These are phyloP conservation scores for Cyphomyrus plagiostoma DNA, from an alignment of 2,113 vertebrate genomes.

Conservation along the genomic window DNA sequence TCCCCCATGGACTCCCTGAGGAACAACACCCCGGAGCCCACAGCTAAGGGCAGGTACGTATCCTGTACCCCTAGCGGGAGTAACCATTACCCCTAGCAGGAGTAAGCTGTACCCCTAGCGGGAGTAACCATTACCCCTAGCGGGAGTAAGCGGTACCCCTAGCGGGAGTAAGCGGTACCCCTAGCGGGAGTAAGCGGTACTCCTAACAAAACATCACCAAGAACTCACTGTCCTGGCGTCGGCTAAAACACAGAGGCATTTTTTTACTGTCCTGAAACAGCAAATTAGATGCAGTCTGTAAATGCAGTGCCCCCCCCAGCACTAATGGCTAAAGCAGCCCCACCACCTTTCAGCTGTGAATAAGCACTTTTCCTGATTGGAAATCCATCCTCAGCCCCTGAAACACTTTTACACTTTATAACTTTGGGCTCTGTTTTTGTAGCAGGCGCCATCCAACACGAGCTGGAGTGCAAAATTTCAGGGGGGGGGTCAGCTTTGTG, in stretches of 20 bases:
- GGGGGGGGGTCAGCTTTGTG: not conserved
- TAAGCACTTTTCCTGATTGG: slow-evolving; percentile 6
- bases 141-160: too few relatives aligned
- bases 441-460: not conserved
- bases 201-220: not conserved
- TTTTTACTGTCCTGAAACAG: not conserved
- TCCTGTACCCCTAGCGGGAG: not conserved
- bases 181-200: not conserved
- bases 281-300: not conserved
- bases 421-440: slow-evolving; percentile 6
- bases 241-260: not conserved
- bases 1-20: slow-evolving; percentile 41
- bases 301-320: not conserved
- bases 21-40: slow-evolving; percentile 46
- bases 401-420: not conserved
- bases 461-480: not conserved
- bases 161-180: too few relatives aligned
- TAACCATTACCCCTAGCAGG: not conserved
- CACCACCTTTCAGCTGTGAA: slow-evolving; percentile 14
- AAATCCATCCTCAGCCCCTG: slow-evolving; percentile 10
- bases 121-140: too few relatives aligned
- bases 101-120: too few relatives aligned
- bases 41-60: slow-evolving; percentile 64
- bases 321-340: not conserved
- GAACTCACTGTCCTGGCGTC: not conserved